Conservation (phyloP, 2,888 invertebrate genomes). For the Apocheima hispidaria region DNA sequence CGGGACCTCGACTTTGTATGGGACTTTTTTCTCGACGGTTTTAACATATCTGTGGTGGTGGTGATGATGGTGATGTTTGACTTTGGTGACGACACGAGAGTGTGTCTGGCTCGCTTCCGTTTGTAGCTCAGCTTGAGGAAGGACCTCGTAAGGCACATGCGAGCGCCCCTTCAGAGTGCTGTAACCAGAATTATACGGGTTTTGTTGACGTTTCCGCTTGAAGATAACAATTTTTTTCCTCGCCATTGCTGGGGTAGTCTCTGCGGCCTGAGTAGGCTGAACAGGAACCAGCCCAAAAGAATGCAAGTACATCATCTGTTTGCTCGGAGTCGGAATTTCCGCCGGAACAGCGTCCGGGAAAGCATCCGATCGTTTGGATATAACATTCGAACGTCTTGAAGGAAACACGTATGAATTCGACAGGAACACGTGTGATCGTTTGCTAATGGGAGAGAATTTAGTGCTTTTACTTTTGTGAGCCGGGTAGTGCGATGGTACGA, state of each 20-base stretch:
- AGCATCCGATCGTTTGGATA: conserved; percentile 28
- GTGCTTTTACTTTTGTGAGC: conserved; percentile 17
- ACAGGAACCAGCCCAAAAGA: conserved; percentile 72
- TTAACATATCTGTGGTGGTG: conserved; percentile 88
- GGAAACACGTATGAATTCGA: neutral
- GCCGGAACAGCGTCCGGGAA: conserved; percentile 39
- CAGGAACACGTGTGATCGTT: conserved; percentile 58
- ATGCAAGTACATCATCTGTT: conserved; percentile 70
- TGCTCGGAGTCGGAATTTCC: conserved; percentile 48
- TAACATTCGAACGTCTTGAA: neutral
- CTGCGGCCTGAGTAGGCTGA: conserved; percentile 46
- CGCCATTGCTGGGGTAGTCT: conserved; percentile 49
- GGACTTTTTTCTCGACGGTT: conserved; percentile 85
- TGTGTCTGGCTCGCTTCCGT: conserved; percentile 62
- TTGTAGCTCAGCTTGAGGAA: conserved; percentile 58
- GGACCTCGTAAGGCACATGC: conserved; percentile 53
- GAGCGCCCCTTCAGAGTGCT: conserved; percentile 54
- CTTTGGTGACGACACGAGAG: conserved; percentile 69
- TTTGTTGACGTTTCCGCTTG: conserved; percentile 64
- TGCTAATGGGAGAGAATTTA: conserved; percentile 54
- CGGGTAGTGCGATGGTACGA: conserved; percentile 70
- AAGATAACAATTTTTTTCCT: conserved; percentile 69
- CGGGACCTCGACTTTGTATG: conserved; percentile 84
- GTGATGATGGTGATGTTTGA: conserved; percentile 88
- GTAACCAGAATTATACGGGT: conserved; percentile 69